Evolutionary conservation across 2,888 invertebrate species (phyloP).

Genomic region (Drosophila parthenogenetica): DNA sequence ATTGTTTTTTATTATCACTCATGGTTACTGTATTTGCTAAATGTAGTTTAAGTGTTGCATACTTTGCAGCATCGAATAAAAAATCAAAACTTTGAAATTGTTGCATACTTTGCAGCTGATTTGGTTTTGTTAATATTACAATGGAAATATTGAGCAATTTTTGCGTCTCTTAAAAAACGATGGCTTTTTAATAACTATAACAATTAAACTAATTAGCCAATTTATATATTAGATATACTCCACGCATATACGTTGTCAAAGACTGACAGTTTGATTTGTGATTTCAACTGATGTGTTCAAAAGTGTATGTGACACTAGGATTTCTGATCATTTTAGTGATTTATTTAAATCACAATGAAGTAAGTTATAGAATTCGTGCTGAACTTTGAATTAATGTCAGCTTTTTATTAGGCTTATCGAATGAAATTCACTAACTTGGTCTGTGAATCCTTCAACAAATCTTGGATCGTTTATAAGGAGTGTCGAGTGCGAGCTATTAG

Average conservation of each 20-base stretch:
- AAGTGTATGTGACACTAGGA: neutral
- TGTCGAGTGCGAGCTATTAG: constrained; percentile 28
- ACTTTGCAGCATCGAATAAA: neutral
- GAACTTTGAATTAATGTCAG: too few species aligned
- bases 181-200: too few species aligned
- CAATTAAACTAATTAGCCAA: too few species aligned
- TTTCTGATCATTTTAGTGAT: neutral
- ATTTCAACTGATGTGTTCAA: neutral
- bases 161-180: too few species aligned
- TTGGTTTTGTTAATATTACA: too few species aligned
- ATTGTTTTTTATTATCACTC: neutral
- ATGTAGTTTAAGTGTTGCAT: neutral
- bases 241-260: too few species aligned
- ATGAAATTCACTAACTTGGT: constrained; percentile 25
- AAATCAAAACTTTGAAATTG: accelerated
- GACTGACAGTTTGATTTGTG: too few species aligned
- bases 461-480: constrained; percentile 11
- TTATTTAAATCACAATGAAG: neutral
- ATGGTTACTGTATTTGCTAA: constrained; percentile 14
- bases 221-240: too few species aligned
- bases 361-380: neutral
- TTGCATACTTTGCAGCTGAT: constrained; percentile 21
- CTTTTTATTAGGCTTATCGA: neutral
- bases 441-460: constrained; percentile 35
- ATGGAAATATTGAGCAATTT: too few species aligned